Evolutionary conservation across 2,888 invertebrate species (phyloP), one percentile per base, ranked within the genome.

Genomic region (Carcina quercana): DNA sequence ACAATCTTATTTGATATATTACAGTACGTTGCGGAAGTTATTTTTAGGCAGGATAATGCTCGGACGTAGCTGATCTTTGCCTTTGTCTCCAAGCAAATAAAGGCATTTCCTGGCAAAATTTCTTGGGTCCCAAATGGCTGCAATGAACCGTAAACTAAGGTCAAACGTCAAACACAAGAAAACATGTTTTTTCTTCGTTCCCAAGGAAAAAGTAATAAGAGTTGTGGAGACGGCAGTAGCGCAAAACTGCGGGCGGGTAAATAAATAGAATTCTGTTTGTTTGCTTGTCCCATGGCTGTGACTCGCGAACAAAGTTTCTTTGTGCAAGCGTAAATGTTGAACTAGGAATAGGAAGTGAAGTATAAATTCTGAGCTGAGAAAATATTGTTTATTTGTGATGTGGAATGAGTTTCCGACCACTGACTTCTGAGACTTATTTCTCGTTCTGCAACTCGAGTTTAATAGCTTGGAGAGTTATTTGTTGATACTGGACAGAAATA

Each of bases 181-280:
- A 50, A 50, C 50, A 50, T 49, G 47, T 49, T 47, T 45, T 50
- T 44, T 37, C 42, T 50, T 40, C 45, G 24, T 5, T 32, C 34
- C 15, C 17, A 28, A 13, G 22, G 37, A 35, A 43, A 44, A 45
- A 46, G 46, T 47, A 50, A 50, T 47, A 50, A 44, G 45, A 42
- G 45, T 43, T 43, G 44, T 38, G 43, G 34, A 45, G 48, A 28
- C n/a, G 37, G 28, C 35, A 40, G 34, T 40, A 38, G 33, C 28
- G 28, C 26, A 37, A 42, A 32, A 19, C 36, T 36, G 28, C 38
- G 38, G 38, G 34, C 32, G 32, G 35, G 34, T 38, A 35, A 38
- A 38, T 38, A 38, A 35, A 38, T 32, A 34, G 32, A 34, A 31
- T 34, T 34, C 21, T 32, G 32, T 35, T 34, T 35, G 35, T 35